A percentile compares a stretch with the other conserved stretches of the same genome.
Conservation (phyloP, 1,140 invertebrate species). For the Drosophila cardini region DNA sequence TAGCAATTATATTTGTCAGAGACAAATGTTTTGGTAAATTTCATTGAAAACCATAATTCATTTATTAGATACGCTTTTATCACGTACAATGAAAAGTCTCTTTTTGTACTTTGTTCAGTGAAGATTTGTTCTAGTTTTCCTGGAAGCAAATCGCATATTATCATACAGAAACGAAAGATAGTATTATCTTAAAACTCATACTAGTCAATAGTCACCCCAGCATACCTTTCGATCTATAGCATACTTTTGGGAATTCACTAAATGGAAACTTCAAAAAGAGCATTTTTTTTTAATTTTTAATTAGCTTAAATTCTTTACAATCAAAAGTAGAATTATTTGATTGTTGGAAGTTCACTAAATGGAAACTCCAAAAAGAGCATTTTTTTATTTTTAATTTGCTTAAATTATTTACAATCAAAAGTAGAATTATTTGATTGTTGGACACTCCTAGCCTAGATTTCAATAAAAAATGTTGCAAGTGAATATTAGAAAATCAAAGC, state of each 20-base stretch:
- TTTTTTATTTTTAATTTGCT: constrained; percentile 15
- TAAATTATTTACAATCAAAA: constrained; percentile 17
- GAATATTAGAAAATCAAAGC: constrained; percentile 1
- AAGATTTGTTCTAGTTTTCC: too few relatives aligned
- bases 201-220: too few relatives aligned
- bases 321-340: too few relatives aligned
- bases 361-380: not conserved
- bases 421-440: not conserved
- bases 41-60: too few relatives aligned
- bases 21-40: too few relatives aligned
- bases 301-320: too few relatives aligned
- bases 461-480: constrained; percentile 15
- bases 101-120: not conserved
- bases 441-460: not conserved
- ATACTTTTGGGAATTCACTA: constrained; percentile 13
- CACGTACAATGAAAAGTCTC: not conserved
- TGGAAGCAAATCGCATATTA: not conserved
- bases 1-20: too few relatives aligned
- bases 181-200: too few relatives aligned
- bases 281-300: constrained; percentile 5
- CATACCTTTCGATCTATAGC: not conserved
- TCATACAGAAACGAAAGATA: not conserved
- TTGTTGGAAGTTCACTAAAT: not conserved
- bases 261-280: not conserved
- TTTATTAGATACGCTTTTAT: not conserved